These are phyloP conservation scores for Heterodera schachtii DNA, from an alignment of 1,140 invertebrate genomes.

Conservation along the genomic window DNA sequence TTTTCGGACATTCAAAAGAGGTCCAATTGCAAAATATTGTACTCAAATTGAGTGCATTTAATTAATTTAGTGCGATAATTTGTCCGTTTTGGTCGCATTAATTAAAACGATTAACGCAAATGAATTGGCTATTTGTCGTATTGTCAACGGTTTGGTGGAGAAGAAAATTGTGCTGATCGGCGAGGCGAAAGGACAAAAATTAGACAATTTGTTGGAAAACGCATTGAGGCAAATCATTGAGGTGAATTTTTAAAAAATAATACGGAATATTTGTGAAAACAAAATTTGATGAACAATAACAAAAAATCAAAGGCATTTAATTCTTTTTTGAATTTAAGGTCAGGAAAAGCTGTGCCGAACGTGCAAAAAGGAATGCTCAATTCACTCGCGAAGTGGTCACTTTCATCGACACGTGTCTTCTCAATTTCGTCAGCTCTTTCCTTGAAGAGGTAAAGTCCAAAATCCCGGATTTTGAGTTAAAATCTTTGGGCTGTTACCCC, in stretches of 20 bases:
- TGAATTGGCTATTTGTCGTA: slow-evolving; percentile 26
- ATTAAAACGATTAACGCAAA: slow-evolving; percentile 30
- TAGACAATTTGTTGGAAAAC: slow-evolving; percentile 25
- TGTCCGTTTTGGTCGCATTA: slow-evolving; percentile 12
- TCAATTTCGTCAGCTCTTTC: slow-evolving; percentile 33
- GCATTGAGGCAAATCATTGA: slow-evolving; percentile 11
- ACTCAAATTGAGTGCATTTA: not conserved
- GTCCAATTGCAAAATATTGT: not conserved
- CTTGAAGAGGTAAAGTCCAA: slow-evolving; percentile 37
- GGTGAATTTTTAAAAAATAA: slow-evolving; percentile 6
- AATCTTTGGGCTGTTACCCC: not conserved
- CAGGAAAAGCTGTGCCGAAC: slow-evolving; percentile 5
- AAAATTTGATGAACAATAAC: no score
- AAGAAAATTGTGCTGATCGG: not conserved
- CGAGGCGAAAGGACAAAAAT: not conserved
- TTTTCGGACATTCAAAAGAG: not conserved
- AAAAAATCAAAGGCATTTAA: no score
- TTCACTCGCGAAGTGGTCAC: slow-evolving; percentile 30
- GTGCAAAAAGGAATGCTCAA: slow-evolving; percentile 20
- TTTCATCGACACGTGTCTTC: slow-evolving; percentile 38
- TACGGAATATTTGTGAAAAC: not conserved
- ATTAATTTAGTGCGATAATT: slow-evolving; percentile 3
- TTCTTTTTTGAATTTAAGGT: not conserved
- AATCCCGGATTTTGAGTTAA: not conserved
- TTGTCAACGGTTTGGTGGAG: slow-evolving; percentile 31